A percentile compares a stretch with the other conserved stretches of the same genome.
Conservation (phyloP, 2,888 invertebrate species). For the Myathropa florea region DNA sequence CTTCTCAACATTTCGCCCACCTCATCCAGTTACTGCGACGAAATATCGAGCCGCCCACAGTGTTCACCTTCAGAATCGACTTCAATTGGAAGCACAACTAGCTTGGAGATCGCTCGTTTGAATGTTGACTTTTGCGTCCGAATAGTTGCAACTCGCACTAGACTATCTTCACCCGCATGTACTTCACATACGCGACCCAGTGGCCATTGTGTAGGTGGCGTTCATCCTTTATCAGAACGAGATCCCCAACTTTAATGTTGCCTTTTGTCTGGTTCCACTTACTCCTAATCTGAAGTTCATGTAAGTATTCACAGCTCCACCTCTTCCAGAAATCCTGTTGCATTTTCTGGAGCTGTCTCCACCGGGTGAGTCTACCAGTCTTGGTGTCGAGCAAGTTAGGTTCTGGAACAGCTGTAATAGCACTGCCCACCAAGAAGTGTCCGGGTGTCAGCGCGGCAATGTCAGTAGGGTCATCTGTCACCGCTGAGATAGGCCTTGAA, state of each 20-base stretch:
- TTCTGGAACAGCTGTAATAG: conserved; percentile 11
- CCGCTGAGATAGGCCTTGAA: not conserved
- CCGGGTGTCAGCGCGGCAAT: not conserved
- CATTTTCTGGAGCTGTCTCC: conserved; percentile 3
- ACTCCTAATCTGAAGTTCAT: conserved; percentile 17
- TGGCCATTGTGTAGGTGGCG: no score
- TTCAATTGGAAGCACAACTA: conserved; percentile 35
- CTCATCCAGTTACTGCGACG: conserved; percentile 28
- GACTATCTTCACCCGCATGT: no score
- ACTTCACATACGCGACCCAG: no score
- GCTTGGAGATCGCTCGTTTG: conserved; percentile 27
- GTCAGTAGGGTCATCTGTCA: conserved; percentile 4
- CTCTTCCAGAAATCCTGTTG: no score
- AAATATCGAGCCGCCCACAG: conserved; percentile 23
- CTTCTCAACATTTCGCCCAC: conserved; percentile 39
- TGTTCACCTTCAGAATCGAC: conserved; percentile 4
- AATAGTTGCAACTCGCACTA: conserved; percentile 12
- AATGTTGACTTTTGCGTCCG: conserved; percentile 11
- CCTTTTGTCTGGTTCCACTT: no score
- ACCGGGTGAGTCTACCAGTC: not conserved
- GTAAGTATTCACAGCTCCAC: conserved; percentile 47
- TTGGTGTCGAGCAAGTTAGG: conserved; percentile 1
- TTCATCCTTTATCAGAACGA: no score
- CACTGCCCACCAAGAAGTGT: not conserved
- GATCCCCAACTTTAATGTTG: no score